phyloP scores from a whole-genome alignment of 2,888 invertebrate species.

The Pinctada fucata region DNA sequence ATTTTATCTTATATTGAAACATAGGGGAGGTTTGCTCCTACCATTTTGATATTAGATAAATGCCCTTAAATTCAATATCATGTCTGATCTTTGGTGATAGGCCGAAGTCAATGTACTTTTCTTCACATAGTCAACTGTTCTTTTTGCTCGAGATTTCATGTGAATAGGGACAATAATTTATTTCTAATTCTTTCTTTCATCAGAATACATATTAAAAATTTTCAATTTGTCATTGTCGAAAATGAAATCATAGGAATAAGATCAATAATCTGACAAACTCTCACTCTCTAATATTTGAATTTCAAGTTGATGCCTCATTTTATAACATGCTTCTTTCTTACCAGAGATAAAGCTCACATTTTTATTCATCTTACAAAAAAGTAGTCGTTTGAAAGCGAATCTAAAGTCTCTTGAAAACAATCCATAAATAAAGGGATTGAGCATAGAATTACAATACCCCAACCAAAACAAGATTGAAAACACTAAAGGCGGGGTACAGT shows the following conservation, averaged over 20 bases:
- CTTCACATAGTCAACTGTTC: too few relatives aligned
- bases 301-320: not conserved
- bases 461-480: constrained; percentile 97
- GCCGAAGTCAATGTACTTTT: too few relatives aligned
- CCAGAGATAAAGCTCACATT: not conserved
- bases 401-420: constrained; percentile 96
- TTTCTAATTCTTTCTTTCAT: too few relatives aligned
- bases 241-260: not conserved
- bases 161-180: too few relatives aligned
- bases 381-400: constrained; percentile 94
- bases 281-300: constrained; percentile 6
- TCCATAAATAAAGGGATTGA: constrained; percentile 96
- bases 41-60: too few relatives aligned
- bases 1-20: too few relatives aligned
- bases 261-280: not conserved
- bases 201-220: too few relatives aligned
- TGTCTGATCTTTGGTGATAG: too few relatives aligned
- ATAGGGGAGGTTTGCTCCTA: too few relatives aligned
- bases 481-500: constrained; percentile 86
- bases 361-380: constrained; percentile 73
- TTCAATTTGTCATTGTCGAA: too few relatives aligned
- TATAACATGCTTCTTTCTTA: not conserved
- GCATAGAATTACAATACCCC: constrained; percentile 97
- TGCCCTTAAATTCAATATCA: too few relatives aligned
- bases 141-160: too few relatives aligned